Conservation (phyloP, 2,888 invertebrate genomes). For the Polia nebulosa region DNA sequence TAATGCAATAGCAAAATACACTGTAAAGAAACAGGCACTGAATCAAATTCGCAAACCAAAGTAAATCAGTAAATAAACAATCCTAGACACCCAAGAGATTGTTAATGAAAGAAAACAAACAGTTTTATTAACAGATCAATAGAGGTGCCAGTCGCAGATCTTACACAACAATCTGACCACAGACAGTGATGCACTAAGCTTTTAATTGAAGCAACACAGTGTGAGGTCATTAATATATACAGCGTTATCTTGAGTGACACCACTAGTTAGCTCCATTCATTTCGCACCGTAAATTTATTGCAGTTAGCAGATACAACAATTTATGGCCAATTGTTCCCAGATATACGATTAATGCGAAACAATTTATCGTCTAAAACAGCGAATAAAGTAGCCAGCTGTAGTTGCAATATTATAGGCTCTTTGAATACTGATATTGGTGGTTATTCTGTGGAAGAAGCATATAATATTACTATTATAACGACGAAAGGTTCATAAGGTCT, state of each 20-base stretch:
- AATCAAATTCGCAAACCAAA: slow-evolving; percentile 18
- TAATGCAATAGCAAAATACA: neutral
- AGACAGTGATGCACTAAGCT: slow-evolving; percentile 60
- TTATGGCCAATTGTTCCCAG: slow-evolving; percentile 73
- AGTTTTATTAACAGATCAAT: slow-evolving; percentile 49
- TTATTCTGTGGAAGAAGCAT: slow-evolving; percentile 12
- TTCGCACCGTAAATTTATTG: slow-evolving; percentile 56
- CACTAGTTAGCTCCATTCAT: slow-evolving; percentile 55
- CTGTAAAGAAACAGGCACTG: neutral
- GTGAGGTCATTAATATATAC: slow-evolving; percentile 59
- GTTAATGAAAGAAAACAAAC: slow-evolving; percentile 41
- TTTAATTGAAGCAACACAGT: slow-evolving; percentile 58
- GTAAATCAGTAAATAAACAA: slow-evolving; percentile 28
- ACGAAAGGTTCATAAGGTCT: slow-evolving; percentile 46
- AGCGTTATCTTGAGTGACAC: slow-evolving; percentile 61
- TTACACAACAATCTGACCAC: slow-evolving; percentile 45
- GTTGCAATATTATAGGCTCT: slow-evolving; percentile 21
- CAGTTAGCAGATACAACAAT: slow-evolving; percentile 62
- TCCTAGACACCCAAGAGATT: slow-evolving; percentile 1
- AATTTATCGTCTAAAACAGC: slow-evolving; percentile 56
- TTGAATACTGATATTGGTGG: slow-evolving; percentile 37
- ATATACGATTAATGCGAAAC: slow-evolving; percentile 60
- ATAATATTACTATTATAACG: slow-evolving; percentile 17
- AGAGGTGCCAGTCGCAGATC: slow-evolving; percentile 41
- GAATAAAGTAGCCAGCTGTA: slow-evolving; percentile 36